Evolutionary conservation across 1,140 invertebrate genomes (phyloP), one percentile per base, ranked within the genome.

Genomic region (Schlechtendalia chinensis): DNA sequence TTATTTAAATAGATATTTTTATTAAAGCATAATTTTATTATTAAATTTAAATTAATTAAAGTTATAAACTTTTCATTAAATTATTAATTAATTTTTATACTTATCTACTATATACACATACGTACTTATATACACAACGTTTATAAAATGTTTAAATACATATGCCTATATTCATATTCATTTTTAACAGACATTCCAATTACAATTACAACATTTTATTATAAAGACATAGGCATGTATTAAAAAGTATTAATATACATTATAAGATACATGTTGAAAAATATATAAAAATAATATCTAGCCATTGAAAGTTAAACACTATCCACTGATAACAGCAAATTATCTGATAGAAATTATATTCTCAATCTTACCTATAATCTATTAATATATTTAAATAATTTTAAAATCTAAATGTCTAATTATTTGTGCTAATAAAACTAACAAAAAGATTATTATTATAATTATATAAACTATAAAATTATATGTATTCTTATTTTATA

Each of bases 301-400:
- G 27, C 27, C 17, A 72, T 32, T 72, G 22, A 12, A 47, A 69
- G 22, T 50, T 17, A 27, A 69, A 72, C 47, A 27, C 17, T 72
- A 47, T 53, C 19, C 17, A 54, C 69, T 72, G 69, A 72, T 72
- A 72, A 72, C 50, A 72, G 54, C 69, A 72, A 54, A 54, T 72
- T 72, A 54, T 53, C 47, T 54, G 69, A 72, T 72, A 72, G 69
- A 72, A 72, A 53, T 67, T 22, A 45, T 67, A 11, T 22, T 65
- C n/a, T 65, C 63, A 65, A 65, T 39, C 19, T 65, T n/a, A 39
- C 11, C 11, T 12, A 39, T 39, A 39, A 32, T 67, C 19, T 45
- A n/a, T 22, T 22, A 45, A 67, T 67, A 32, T n/a, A 27, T 32
- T 11, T 39, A 39, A 19, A 19, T n/a, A 65, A 5, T 63, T 32